Evolutionary conservation across 2,113 vertebrate genomes (phyloP).

Genomic region (Gallinago paraguaiae): DNA sequence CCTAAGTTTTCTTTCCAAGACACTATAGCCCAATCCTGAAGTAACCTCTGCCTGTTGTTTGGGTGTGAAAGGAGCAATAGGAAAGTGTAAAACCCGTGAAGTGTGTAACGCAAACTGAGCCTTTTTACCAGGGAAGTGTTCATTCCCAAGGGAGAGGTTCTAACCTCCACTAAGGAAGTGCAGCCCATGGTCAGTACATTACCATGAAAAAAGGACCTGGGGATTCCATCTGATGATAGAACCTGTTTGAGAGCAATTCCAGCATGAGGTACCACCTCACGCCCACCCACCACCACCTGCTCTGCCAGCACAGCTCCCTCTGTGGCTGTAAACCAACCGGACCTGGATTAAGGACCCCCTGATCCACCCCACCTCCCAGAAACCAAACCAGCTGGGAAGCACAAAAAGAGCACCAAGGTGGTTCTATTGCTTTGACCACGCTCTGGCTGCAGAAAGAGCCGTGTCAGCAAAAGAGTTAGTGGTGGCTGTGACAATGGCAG

Average conservation of each 20-base stretch:
- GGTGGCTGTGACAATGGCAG: neutral
- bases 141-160: rapidly evolving
- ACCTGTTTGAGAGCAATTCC: neutral
- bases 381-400: neutral
- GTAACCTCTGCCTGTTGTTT: neutral
- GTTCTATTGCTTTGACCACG: neutral
- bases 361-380: neutral
- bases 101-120: neutral
- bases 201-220: too few species aligned
- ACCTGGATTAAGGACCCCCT: neutral
- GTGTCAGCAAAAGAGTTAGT: neutral
- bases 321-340: neutral
- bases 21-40: neutral
- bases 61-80: neutral
- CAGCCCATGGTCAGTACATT: neutral
- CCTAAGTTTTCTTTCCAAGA: neutral
- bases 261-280: neutral
- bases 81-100: neutral
- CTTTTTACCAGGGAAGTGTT: neutral
- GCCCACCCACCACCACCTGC: neutral
- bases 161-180: neutral
- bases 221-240: neutral
- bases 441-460: rapidly evolving
- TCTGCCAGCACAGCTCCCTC: neutral
- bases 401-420: too few species aligned